These are phyloP conservation scores for Tuta absoluta DNA, from an alignment of 2,888 invertebrate species.

Conservation along the genomic window DNA sequence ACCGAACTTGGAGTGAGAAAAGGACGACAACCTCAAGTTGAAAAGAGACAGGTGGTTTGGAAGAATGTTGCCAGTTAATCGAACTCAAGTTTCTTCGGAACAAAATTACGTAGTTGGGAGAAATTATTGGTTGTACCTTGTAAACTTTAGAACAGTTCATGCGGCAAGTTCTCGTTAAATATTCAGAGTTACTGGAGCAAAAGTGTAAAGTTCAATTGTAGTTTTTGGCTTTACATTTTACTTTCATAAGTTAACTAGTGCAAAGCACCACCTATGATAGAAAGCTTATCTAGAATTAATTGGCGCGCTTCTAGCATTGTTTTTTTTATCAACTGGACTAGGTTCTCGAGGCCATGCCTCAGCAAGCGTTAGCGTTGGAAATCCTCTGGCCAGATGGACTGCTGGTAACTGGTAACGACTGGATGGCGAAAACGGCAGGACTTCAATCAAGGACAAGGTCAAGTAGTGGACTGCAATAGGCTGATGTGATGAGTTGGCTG, in stretches of 20 bases:
- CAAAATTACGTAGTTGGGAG: conserved; percentile 58
- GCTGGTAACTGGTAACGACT: too few relatives aligned
- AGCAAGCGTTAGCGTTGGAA: too few relatives aligned
- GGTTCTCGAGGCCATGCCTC: too few relatives aligned
- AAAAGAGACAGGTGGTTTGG: conserved; percentile 56
- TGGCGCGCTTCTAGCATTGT: too few relatives aligned
- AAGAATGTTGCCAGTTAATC: conserved; percentile 72
- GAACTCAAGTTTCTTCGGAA: conserved; percentile 62
- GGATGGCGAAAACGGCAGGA: too few relatives aligned
- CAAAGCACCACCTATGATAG: too few relatives aligned
- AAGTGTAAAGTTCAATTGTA: conserved; percentile 1
- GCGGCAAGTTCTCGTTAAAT: conserved; percentile 42
- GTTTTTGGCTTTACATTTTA: background rate
- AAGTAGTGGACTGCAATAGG: too few relatives aligned
- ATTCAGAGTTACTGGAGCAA: conserved; percentile 15
- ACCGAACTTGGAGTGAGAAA: conserved; percentile 59
- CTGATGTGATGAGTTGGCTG: too few relatives aligned
- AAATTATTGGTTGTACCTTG: conserved; percentile 59
- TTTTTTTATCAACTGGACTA: too few relatives aligned
- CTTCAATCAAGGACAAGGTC: too few relatives aligned
- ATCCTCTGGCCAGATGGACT: too few relatives aligned
- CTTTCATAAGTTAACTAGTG: background rate
- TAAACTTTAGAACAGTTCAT: conserved; percentile 50
- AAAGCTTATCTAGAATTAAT: too few relatives aligned
- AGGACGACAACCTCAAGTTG: conserved; percentile 45